These are phyloP conservation scores for Pseudomyrmex gracilis DNA, from an alignment of 1,140 invertebrate species.

Conservation along the genomic window DNA sequence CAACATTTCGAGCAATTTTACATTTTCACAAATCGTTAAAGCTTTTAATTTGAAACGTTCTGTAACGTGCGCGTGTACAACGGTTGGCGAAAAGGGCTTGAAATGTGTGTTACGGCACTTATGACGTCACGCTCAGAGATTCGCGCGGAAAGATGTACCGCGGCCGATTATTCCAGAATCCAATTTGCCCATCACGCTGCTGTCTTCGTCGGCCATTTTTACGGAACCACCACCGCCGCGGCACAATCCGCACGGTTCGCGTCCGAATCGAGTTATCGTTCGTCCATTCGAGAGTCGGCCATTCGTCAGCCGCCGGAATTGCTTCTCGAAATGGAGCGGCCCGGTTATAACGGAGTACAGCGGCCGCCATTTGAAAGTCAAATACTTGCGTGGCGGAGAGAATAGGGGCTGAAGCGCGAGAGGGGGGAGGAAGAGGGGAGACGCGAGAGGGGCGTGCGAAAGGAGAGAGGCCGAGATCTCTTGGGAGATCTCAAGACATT, in stretches of 20 bases:
- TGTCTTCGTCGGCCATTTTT: conserved; percentile 35
- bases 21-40: too few relatives aligned
- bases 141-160: conserved; percentile 16
- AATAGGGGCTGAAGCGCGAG: conserved; percentile 5
- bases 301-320: conserved; percentile 75
- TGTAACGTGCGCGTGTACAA: too few relatives aligned
- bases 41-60: too few relatives aligned
- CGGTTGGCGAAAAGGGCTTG: too few relatives aligned
- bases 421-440: neutral
- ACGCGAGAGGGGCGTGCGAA: neutral
- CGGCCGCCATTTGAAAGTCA: conserved; percentile 80
- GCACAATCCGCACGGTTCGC: conserved; percentile 65
- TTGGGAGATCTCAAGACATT: conserved; percentile 77
- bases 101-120: too few relatives aligned
- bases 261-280: conserved; percentile 73
- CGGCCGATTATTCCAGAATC: conserved; percentile 34
- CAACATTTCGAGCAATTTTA: too few relatives aligned
- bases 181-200: conserved; percentile 20
- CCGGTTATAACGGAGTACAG: conserved; percentile 74
- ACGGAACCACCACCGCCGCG: neutral
- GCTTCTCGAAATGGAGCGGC: conserved; percentile 76
- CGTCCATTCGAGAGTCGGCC: conserved; percentile 63
- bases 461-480: conserved; percentile 24
- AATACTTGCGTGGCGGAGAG: conserved; percentile 70
- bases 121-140: neutral